phyloP scores from a whole-genome alignment of 2,797 vertebrate genomes.

The Bryconaethiops microstoma region DNA sequence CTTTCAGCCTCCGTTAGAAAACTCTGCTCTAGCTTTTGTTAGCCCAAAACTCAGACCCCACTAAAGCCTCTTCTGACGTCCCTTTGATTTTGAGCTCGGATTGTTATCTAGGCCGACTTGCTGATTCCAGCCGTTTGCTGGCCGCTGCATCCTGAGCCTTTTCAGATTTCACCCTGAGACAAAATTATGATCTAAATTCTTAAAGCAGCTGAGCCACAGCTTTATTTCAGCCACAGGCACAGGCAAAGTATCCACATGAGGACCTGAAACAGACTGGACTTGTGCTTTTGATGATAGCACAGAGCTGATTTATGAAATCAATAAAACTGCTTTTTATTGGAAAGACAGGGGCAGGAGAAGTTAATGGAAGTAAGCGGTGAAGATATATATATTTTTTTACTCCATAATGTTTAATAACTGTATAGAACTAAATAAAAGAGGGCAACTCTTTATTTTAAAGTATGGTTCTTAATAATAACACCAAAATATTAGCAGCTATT shows the following conservation, averaged over 20 bases:
- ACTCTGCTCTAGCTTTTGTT: slow-evolving; percentile 18
- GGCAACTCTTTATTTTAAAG: no score
- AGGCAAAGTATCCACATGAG: neutral
- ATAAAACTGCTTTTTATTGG: neutral
- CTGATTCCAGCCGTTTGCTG: slow-evolving; percentile 41
- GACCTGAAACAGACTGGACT: neutral
- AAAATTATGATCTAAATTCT: slow-evolving; percentile 25
- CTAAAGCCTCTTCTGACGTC: slow-evolving; percentile 44
- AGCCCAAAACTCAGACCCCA: slow-evolving; percentile 20
- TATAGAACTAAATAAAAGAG: neutral
- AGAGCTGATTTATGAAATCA: neutral
- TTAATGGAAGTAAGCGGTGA: neutral
- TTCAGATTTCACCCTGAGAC: slow-evolving; percentile 24
- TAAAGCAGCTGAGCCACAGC: neutral
- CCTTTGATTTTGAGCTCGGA: slow-evolving; percentile 48
- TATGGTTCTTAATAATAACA: no score
- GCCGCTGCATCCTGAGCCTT: slow-evolving; percentile 27
- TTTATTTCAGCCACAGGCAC: slow-evolving; percentile 18
- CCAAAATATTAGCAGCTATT: no score
- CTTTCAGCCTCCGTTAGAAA: slow-evolving; percentile 17
- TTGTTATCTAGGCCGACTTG: slow-evolving; percentile 48
- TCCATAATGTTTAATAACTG: neutral
- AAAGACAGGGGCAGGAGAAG: neutral
- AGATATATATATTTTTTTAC: neutral
- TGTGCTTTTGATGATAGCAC: neutral